phyloP scores from a whole-genome alignment of 2,888 invertebrate species.

The Hypomecis atomaria region DNA sequence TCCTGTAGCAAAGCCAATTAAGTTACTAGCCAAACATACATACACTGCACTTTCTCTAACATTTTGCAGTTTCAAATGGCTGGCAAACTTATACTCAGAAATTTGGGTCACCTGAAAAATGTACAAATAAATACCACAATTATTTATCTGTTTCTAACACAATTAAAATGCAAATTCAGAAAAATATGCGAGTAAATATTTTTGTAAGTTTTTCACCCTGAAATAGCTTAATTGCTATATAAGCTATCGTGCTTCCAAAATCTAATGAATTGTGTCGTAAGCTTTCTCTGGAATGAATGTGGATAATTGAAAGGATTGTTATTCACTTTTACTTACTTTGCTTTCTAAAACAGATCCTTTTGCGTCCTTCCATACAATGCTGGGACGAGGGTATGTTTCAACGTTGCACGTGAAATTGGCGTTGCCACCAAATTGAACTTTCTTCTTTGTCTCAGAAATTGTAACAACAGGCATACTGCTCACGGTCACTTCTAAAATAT shows the following conservation, averaged over 20 bases:
- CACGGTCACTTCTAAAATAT: slow-evolving; percentile 18
- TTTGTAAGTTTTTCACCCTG: too few relatives aligned
- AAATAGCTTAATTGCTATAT: too few relatives aligned
- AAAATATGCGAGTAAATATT: too few relatives aligned
- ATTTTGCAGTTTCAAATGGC: not conserved
- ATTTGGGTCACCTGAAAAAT: not conserved
- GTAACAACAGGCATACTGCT: slow-evolving; percentile 7
- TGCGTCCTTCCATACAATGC: slow-evolving; percentile 16
- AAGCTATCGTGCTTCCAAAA: too few relatives aligned
- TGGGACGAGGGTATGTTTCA: slow-evolving; percentile 12
- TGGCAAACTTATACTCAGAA: not conserved
- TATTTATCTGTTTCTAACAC: too few relatives aligned
- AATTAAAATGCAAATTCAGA: too few relatives aligned
- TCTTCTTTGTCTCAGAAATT: not conserved
- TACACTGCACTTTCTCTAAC: slow-evolving; percentile 15
- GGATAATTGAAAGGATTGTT: too few relatives aligned
- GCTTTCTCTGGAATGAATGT: too few relatives aligned
- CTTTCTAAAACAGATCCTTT: slow-evolving; percentile 6
- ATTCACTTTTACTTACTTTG: slow-evolving; percentile 5
- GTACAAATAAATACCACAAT: not conserved
- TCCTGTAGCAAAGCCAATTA: slow-evolving; percentile 8
- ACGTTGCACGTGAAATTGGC: slow-evolving; percentile 10
- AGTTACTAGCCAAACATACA: slow-evolving; percentile 24
- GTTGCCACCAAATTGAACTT: slow-evolving; percentile 9
- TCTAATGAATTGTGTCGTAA: too few relatives aligned